Evolutionary conservation across 2,797 vertebrate species (phyloP).

Genomic region (Muraenolepis orangiensis): DNA sequence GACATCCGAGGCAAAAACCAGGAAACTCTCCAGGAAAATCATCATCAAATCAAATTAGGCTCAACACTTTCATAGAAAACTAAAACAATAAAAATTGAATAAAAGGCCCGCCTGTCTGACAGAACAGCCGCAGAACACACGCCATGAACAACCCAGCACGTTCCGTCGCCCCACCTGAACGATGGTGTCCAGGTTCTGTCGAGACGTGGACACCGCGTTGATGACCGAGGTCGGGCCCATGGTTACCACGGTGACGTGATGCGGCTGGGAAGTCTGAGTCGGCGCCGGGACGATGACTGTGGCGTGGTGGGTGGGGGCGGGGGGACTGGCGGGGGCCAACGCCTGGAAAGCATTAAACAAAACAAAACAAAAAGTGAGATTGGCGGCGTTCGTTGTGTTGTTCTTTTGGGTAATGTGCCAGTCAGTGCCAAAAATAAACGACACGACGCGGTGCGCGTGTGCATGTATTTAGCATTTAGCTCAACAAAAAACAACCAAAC

Average conservation of each 20-base stretch:
- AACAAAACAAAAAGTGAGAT: neutral
- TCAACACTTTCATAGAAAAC: neutral
- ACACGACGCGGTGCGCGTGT: too few species aligned
- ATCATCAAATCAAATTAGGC: neutral
- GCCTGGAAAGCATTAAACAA: constrained; percentile 71
- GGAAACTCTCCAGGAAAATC: neutral
- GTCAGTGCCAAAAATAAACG: too few species aligned
- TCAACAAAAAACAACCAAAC: too few species aligned
- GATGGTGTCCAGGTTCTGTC: constrained; percentile 98
- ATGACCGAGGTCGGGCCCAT: constrained; percentile 95
- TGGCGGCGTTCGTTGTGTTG: too few species aligned
- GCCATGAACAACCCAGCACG: neutral
- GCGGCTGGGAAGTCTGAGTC: constrained; percentile 78
- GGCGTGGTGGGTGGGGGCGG: constrained; percentile 93
- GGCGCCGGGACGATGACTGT: constrained; percentile 96
- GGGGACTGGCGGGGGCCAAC: constrained; percentile 78
- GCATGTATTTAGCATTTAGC: too few species aligned
- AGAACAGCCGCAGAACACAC: neutral
- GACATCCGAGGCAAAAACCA: neutral
- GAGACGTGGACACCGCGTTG: constrained; percentile 93
- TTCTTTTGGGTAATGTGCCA: neutral
- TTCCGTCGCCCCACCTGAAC: constrained; percentile 82
- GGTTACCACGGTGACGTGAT: constrained; percentile 96
- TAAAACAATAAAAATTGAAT: neutral
- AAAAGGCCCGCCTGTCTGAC: too few species aligned